Evolutionary conservation across 2,888 invertebrate species (phyloP), one percentile per base, ranked within the genome.

Genomic region (Cordilura impudica): DNA sequence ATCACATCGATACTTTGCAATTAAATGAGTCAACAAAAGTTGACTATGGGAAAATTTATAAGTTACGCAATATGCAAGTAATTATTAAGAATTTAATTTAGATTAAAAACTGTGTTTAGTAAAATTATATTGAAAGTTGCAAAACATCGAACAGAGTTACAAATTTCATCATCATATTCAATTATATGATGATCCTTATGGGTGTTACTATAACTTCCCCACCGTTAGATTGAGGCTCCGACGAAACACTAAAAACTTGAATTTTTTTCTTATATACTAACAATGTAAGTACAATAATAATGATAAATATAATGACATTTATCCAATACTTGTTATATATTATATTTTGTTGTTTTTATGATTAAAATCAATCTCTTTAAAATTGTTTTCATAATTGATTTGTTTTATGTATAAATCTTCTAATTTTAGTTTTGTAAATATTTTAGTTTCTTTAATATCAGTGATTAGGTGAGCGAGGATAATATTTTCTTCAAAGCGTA

Each of bases 391-490:
- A 56, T 69, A 56, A 54, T 39, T 69, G 56, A 69, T 19, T 45
- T 69, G 54, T 56, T 69, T 56, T 56, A 69, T 14, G 56, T 69
- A 56, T 4, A 69, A 39, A 16, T 66, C 53, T 29, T 66, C 53
- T 7, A 66, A n/a, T 53, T 35, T 66, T 53, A 53, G 35, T 19
- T 66, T 53, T 19, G 35, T 23, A 45, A 31, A 35, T 53, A 35
- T 53, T 53, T 19, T 66, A 5, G 51, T 66, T 66, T 66, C 53
- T 19, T 66, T 66, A 19, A 66, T 66, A 14, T 39, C 45, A 21
- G 53, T 45, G 14, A 56, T 69, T 21, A 58, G 10, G 26, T 69
- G 26, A 47, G 31, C 21, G 16, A 69, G n/a, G 10, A 69, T 70
- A 12, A 58, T 5, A 49, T 70, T 45, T 21, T 70, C 58, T 70